Conservation (phyloP, 2,113 vertebrate species). For the Thunnus maccoyii region DNA sequence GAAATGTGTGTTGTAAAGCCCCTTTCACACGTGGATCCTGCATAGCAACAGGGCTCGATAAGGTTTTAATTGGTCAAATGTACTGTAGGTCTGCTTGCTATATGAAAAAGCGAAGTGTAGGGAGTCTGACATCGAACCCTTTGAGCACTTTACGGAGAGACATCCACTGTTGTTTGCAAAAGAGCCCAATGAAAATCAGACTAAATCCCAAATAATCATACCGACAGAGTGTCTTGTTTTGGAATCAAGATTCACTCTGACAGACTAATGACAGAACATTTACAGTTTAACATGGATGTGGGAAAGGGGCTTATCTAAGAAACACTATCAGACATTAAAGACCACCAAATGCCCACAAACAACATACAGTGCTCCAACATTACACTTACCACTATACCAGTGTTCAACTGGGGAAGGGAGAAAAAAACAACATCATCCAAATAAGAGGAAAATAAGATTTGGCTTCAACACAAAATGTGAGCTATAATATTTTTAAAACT, state of each 20-base stretch:
- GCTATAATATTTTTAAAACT: neutral
- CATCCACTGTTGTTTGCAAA: too few relatives aligned
- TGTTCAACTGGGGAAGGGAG: slow-evolving; percentile 66
- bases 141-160: too few relatives aligned
- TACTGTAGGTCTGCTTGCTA: too few relatives aligned
- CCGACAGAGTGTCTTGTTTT: neutral
- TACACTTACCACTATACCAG: slow-evolving; percentile 84
- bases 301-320: slow-evolving; percentile 42
- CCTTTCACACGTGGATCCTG: slow-evolving; percentile 21
- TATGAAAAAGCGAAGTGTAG: too few relatives aligned
- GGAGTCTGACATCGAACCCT: too few relatives aligned
- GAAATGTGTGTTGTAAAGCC: neutral
- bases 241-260: neutral
- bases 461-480: slow-evolving; percentile 5
- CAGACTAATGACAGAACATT: neutral
- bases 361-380: slow-evolving; percentile 25
- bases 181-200: too few relatives aligned
- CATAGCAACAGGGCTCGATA: neutral
- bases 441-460: slow-evolving; percentile 7
- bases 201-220: neutral
- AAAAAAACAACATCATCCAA: slow-evolving; percentile 38
- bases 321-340: slow-evolving; percentile 20
- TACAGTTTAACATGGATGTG: neutral
- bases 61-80: neutral
- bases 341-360: slow-evolving; percentile 53